These are phyloP conservation scores for Tamandua tetradactyla DNA, from an alignment of 2,797 vertebrate species.

Conservation along the genomic window DNA sequence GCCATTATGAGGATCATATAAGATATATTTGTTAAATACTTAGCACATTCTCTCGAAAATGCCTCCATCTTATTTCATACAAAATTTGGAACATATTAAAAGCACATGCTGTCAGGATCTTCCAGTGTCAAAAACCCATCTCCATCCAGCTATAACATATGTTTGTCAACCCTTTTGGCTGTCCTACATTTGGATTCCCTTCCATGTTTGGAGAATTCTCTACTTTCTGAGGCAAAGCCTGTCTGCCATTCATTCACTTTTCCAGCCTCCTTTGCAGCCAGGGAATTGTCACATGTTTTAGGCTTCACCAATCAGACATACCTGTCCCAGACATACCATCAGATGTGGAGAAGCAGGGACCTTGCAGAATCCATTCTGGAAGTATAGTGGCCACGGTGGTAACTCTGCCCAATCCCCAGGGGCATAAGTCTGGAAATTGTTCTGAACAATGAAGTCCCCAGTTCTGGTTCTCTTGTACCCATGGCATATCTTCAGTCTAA, in stretches of 20 bases:
- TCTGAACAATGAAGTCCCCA: neutral
- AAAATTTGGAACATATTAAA: neutral
- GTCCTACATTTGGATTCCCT: neutral
- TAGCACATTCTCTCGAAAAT: neutral
- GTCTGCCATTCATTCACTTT: neutral
- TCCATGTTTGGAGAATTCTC: neutral
- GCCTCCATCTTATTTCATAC: neutral
- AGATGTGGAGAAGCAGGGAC: neutral
- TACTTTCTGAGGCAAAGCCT: neutral
- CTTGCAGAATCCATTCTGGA: neutral
- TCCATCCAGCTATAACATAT: neutral
- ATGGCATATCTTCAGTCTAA: neutral
- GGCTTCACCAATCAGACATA: neutral
- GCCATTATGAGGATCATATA: neutral
- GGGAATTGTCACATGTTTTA: neutral
- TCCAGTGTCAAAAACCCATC: neutral
- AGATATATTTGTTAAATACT: neutral
- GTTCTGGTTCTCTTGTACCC: neutral
- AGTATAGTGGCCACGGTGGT: neutral
- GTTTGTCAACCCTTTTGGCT: neutral
- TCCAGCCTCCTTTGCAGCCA: neutral
- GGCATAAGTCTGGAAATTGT: neutral
- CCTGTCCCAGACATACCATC: neutral
- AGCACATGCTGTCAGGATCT: neutral
- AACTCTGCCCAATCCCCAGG: neutral